Evolutionary conservation across 2,888 invertebrate species (phyloP).

Genomic region (Zele albiditarsus): DNA sequence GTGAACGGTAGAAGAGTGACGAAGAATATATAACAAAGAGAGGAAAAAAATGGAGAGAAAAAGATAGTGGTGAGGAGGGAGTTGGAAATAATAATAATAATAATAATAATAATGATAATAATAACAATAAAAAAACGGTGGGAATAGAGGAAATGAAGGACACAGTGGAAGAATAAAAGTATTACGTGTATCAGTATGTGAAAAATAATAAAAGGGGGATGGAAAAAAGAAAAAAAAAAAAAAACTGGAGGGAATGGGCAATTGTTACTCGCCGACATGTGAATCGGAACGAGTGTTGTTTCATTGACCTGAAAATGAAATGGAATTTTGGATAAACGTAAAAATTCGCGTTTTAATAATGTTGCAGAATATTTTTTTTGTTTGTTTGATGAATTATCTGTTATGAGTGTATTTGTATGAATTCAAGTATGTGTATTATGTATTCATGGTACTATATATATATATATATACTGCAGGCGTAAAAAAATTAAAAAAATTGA

Average conservation of each 20-base stretch:
- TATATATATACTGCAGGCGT: too few relatives aligned
- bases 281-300: conserved; percentile 52
- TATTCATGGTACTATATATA: neutral
- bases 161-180: conserved; percentile 32
- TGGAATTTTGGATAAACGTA: conserved; percentile 42
- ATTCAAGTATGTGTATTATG: neutral
- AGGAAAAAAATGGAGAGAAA: neutral
- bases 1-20: conserved; percentile 35
- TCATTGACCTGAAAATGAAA: conserved; percentile 62
- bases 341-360: conserved; percentile 26
- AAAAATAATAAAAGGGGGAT: conserved; percentile 29
- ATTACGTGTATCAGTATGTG: conserved; percentile 32
- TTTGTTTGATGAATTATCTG: conserved; percentile 26
- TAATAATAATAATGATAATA: conserved; percentile 26
- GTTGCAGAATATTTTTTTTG: conserved; percentile 22
- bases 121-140: conserved; percentile 39
- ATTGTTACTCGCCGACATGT: conserved; percentile 55
- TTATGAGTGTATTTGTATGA: neutral
- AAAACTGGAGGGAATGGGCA: conserved; percentile 41
- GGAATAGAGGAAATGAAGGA: conserved; percentile 8
- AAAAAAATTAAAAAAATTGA: neutral
- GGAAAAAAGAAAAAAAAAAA: conserved; percentile 44
- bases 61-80: conserved; percentile 21
- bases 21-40: conserved; percentile 49
- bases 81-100: conserved; percentile 18